Evolutionary conservation across 1,140 invertebrate genomes (phyloP), one percentile per base, ranked within the genome.

Genomic region (Trichonephila clavipes): DNA sequence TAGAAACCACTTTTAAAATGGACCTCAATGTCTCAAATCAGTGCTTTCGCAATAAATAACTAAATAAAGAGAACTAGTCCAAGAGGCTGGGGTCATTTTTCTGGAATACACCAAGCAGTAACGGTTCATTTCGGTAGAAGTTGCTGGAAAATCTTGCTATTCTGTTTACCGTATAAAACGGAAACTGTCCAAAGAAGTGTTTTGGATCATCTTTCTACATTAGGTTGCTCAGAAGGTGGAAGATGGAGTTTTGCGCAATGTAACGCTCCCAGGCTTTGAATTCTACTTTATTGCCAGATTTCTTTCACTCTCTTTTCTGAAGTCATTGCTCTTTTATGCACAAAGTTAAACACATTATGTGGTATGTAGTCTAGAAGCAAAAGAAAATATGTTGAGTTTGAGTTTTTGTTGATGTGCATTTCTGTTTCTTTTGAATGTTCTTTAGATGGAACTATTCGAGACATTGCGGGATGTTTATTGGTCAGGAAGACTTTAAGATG

Each of bases 1-100:
- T 88, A 64, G 82, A 83, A 88, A 88, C 86, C 61, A 88, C 86
- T 88, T 88, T 88, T 88, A 88, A 88, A 88, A 88, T 88, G 86
- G 86, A 88, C 86, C 40, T 58, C 44, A n/a, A 58, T 59, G 44
- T 83, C 82, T 83, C 40, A 88, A 88, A 61, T 88, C 28, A 44
- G 61, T 62, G 61, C 21, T 18, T 19, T 58, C 34, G 34, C 61
- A 62, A 88, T 88, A 88, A 88, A 88, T 88, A 88, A 88, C 40
- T 40, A 62, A 28, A 88, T 64, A 88, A 88, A 88, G 59, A 88
- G 51, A 64, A 88, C 59, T 16, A 66, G 86, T 34, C 16, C 44
- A 12, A n/a, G 21, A 58, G 12, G 21, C 61, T 7, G 24, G 24
- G 86, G 86, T 88, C 86, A 88, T 88, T 88, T 88, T 88, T 88